Percentiles rank a stretch among this genome's conserved stretches.
These are phyloP conservation scores for Hormiphora californensis DNA, from an alignment of 37 sponge, comb jelly and placozoan genomes.

Conservation along the genomic window DNA sequence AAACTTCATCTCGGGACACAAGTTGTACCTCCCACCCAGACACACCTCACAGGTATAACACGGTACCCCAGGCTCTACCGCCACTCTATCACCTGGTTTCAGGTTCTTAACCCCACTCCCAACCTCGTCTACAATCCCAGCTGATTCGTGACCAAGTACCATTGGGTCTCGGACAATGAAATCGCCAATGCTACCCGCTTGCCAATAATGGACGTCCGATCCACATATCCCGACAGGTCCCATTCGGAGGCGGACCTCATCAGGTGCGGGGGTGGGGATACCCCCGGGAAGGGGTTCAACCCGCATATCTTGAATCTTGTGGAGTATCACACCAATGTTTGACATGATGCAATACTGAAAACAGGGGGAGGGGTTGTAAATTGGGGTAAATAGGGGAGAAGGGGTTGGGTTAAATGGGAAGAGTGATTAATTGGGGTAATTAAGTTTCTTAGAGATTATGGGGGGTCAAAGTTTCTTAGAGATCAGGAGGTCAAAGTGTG, in stretches of 20 bases:
- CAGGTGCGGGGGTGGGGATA: background rate
- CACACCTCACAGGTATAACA: constrained; percentile 77
- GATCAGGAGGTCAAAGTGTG: too few relatives aligned
- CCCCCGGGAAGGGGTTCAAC: background rate
- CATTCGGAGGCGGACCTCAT: constrained; percentile 79
- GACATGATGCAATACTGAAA: too few relatives aligned
- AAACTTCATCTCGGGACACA: constrained; percentile 88
- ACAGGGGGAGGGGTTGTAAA: too few relatives aligned
- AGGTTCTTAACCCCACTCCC: constrained; percentile 83
- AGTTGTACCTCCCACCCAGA: constrained; percentile 82
- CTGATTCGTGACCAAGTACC: constrained; percentile 91
- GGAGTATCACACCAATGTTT: constrained; percentile 1
- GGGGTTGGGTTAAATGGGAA: too few relatives aligned
- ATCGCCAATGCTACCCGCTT: constrained; percentile 84
- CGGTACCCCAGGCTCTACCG: constrained; percentile 92
- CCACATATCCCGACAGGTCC: constrained; percentile 95
- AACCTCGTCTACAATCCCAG: constrained; percentile 68
- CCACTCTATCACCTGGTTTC: constrained; percentile 82
- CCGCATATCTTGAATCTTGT: background rate
- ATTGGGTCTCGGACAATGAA: constrained; percentile 80
- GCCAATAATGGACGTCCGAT: constrained; percentile 94
- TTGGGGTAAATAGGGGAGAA: too few relatives aligned
- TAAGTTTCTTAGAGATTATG: too few relatives aligned
- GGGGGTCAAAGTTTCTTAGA: too few relatives aligned
- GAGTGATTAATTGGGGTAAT: too few relatives aligned